Evolutionary conservation across 2,797 vertebrate genomes (phyloP).

Genomic region (Microcaecilia unicolor): DNA sequence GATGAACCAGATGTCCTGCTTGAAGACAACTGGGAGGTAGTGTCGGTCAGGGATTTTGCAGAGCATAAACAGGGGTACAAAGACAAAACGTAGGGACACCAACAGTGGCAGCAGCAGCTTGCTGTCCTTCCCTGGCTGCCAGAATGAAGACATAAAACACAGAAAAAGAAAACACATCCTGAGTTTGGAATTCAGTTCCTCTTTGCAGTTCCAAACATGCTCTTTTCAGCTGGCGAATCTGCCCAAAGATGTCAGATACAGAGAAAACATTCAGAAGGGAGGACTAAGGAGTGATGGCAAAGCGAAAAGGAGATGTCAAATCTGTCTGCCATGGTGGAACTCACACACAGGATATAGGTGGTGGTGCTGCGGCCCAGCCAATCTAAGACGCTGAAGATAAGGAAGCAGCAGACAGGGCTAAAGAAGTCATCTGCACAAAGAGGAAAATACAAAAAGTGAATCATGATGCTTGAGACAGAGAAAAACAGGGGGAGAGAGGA

Average conservation of each 20-base stretch:
- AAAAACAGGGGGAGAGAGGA: no score
- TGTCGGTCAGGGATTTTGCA: conserved; percentile 58
- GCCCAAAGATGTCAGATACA: conserved; percentile 14
- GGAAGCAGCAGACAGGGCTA: conserved; percentile 72
- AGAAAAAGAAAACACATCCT: no score
- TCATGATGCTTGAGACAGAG: neutral
- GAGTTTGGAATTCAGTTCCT: no score
- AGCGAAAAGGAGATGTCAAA: neutral
- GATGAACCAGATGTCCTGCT: conserved; percentile 53
- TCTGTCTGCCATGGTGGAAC: neutral
- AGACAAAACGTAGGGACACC: conserved; percentile 60
- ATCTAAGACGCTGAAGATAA: conserved; percentile 75
- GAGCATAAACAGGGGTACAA: conserved; percentile 75
- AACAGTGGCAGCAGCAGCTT: conserved; percentile 56
- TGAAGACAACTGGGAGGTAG: conserved; percentile 53
- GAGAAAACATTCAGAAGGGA: neutral
- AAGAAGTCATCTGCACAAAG: conserved; percentile 62
- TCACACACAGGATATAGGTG: conserved; percentile 62
- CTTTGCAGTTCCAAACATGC: no score
- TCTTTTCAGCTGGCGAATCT: conserved; percentile 14
- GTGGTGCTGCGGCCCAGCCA: conserved; percentile 71
- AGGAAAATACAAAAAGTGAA: neutral
- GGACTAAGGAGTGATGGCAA: neutral
- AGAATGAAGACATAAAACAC: conserved; percentile 3
- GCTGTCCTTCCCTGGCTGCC: conserved; percentile 66